These are phyloP conservation scores for Scalopus aquaticus DNA, from an alignment of 2,113 vertebrate genomes.

Conservation along the genomic window DNA sequence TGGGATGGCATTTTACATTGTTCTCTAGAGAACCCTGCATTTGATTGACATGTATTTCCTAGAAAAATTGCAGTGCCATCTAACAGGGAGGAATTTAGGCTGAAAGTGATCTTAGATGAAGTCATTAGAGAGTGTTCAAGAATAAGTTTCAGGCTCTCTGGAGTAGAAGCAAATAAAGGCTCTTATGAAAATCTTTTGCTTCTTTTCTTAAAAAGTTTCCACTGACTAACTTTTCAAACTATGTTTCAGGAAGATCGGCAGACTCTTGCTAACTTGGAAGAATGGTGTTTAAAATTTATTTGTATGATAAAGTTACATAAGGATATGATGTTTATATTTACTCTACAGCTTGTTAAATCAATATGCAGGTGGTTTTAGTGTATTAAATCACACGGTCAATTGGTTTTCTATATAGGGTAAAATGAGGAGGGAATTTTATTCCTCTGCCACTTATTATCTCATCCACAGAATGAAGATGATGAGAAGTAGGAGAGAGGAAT, in stretches of 20 bases:
- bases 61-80: constrained; percentile 76
- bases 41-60: constrained; percentile 76
- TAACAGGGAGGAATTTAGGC: constrained; percentile 55
- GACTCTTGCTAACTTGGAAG: neutral
- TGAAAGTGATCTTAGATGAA: constrained; percentile 72
- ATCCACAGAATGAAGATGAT: neutral
- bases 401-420: neutral
- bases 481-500: neutral
- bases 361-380: neutral
- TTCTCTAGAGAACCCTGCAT: neutral
- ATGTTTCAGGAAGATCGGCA: neutral
- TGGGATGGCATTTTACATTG: constrained; percentile 37
- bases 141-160: constrained; percentile 56
- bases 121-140: constrained; percentile 68
- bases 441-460: neutral
- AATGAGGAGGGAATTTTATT: neutral
- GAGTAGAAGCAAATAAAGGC: constrained; percentile 45
- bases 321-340: neutral
- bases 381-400: neutral
- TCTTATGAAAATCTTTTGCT: constrained; percentile 59
- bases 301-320: neutral
- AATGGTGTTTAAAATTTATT: constrained; percentile 29
- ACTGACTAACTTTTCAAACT: constrained; percentile 4
- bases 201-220: constrained; percentile 56
- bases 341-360: neutral